Evolutionary conservation across 2,113 vertebrate genomes (phyloP).

Genomic region (Chrysemys picta): DNA sequence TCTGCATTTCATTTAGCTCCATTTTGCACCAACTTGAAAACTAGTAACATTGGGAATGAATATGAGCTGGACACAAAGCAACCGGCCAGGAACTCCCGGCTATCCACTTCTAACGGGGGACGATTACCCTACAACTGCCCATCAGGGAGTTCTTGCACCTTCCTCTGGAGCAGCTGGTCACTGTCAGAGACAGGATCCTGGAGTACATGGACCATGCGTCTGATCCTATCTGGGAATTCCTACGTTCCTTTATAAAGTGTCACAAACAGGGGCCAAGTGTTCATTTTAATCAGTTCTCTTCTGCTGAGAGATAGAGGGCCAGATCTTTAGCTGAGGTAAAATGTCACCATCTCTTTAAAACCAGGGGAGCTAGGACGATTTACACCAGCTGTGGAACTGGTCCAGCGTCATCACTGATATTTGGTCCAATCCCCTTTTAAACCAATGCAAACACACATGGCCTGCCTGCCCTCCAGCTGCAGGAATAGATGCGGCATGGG

Average conservation of each 20-base stretch:
- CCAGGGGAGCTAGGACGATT: background rate
- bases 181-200: background rate
- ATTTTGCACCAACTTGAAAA: background rate
- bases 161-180: background rate
- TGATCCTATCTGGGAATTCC: background rate
- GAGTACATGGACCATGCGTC: background rate
- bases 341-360: background rate
- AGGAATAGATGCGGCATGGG: background rate
- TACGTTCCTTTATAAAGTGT: background rate
- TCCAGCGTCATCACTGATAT: background rate
- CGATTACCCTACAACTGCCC: background rate
- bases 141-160: background rate
- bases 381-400: background rate
- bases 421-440: background rate
- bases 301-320: background rate
- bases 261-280: background rate
- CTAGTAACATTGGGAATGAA: background rate
- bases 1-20: background rate
- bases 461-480: background rate
- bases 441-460: no score
- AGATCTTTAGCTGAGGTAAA: background rate
- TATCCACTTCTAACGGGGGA: background rate
- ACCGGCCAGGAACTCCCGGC: background rate
- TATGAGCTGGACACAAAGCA: background rate
- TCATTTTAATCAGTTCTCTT: background rate